These are phyloP conservation scores for Calypte anna DNA, from an alignment of 2,113 vertebrate genomes.

Conservation along the genomic window DNA sequence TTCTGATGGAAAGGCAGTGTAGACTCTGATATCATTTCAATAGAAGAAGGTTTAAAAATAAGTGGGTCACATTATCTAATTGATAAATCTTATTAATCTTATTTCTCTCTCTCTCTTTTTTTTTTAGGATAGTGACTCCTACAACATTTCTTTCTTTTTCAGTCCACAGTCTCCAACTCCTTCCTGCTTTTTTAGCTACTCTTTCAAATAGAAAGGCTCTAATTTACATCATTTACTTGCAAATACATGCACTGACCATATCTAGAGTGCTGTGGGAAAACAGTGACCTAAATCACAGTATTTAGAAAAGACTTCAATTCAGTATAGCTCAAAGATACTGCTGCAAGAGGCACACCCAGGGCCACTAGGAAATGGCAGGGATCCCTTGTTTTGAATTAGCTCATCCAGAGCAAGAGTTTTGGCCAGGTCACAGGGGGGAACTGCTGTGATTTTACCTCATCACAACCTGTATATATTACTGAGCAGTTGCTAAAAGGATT, in stretches of 20 bases:
- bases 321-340: background rate
- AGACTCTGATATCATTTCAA: background rate
- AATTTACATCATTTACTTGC: background rate
- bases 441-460: background rate
- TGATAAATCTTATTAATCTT: no score
- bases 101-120: background rate
- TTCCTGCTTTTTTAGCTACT: background rate
- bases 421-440: background rate
- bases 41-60: background rate
- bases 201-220: background rate
- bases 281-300: background rate
- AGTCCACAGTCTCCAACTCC: background rate
- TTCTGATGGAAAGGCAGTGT: background rate
- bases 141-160: background rate
- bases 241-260: background rate
- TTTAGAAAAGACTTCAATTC: background rate
- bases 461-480: background rate
- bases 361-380: background rate
- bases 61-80: background rate
- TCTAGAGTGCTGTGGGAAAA: background rate
- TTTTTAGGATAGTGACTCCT: background rate
- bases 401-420: background rate
- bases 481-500: background rate
- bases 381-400: background rate
- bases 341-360: background rate